Evolutionary conservation across 2,888 invertebrate species (phyloP).

Genomic region (Coecobrya sp.): DNA sequence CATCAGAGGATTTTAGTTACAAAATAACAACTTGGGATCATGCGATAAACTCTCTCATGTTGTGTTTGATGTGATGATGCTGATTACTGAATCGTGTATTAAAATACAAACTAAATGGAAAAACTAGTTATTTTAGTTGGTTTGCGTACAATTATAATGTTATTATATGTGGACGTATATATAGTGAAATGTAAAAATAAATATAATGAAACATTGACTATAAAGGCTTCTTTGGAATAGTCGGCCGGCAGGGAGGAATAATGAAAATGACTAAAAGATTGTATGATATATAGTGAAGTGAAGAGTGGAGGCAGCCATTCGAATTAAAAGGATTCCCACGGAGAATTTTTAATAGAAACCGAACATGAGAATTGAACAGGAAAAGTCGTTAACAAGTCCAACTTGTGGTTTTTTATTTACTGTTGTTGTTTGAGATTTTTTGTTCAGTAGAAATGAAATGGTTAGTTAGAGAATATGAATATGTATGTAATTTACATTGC

Average conservation of each 20-base stretch:
- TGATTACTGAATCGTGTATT: neutral
- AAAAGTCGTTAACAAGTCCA: constrained; percentile 24
- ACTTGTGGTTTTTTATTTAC: constrained; percentile 51
- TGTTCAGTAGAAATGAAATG: neutral
- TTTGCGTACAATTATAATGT: neutral
- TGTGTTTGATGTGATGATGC: neutral
- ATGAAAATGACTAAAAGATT: neutral
- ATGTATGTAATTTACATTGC: constrained; percentile 56
- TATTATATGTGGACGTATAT: neutral
- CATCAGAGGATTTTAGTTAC: neutral
- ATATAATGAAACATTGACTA: no score
- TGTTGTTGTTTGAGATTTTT: neutral
- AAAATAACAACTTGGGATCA: neutral
- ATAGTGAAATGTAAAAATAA: neutral
- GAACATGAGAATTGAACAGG: constrained; percentile 64
- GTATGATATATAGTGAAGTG: neutral
- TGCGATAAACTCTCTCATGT: neutral
- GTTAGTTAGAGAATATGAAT: neutral
- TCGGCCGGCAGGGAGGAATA: constrained; percentile 19
- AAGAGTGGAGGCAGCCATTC: neutral
- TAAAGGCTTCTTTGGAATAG: neutral
- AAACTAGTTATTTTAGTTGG: neutral
- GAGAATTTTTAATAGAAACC: constrained; percentile 73
- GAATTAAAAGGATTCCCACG: constrained; percentile 74
- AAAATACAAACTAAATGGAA: neutral